A percentile compares a stretch with the other conserved stretches of the same genome.
Conservation (phyloP, 1,140 invertebrate genomes). For the Cherax quadricarinatus region DNA sequence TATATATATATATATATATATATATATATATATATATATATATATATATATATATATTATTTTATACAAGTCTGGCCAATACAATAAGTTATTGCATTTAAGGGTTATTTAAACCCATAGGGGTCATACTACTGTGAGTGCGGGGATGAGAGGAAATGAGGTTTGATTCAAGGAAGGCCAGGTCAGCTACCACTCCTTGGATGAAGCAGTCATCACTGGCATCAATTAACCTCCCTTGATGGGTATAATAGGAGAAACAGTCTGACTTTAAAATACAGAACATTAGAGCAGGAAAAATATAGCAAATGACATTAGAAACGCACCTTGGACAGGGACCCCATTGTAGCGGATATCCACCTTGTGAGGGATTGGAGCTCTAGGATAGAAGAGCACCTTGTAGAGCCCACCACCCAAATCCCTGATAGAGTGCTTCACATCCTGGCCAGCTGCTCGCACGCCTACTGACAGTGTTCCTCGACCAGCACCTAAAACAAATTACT, state of each 20-base stretch:
- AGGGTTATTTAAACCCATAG: too few species aligned
- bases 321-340: conserved; percentile 79
- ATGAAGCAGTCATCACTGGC: neutral
- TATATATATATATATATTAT: too few species aligned
- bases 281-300: too few species aligned
- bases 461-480: conserved; percentile 90
- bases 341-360: conserved; percentile 88
- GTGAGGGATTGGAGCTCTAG: conserved; percentile 87
- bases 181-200: too few species aligned
- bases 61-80: too few species aligned
- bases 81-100: too few species aligned
- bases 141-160: too few species aligned
- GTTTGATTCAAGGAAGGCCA: too few species aligned
- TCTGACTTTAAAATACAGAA: neutral
- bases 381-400: conserved; percentile 89
- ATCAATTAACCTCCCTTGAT: neutral
- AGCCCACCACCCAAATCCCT: conserved; percentile 80
- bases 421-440: conserved; percentile 80
- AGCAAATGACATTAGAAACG: conserved; percentile 6
- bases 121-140: too few species aligned
- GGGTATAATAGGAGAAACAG: neutral
- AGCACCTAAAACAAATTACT: conserved; percentile 77
- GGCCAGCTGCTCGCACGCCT: conserved; percentile 86
- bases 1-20: too few species aligned
- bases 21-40: too few species aligned